These are phyloP conservation scores for Poecile atricapillus DNA, from an alignment of 2,113 vertebrate species.

Conservation along the genomic window DNA sequence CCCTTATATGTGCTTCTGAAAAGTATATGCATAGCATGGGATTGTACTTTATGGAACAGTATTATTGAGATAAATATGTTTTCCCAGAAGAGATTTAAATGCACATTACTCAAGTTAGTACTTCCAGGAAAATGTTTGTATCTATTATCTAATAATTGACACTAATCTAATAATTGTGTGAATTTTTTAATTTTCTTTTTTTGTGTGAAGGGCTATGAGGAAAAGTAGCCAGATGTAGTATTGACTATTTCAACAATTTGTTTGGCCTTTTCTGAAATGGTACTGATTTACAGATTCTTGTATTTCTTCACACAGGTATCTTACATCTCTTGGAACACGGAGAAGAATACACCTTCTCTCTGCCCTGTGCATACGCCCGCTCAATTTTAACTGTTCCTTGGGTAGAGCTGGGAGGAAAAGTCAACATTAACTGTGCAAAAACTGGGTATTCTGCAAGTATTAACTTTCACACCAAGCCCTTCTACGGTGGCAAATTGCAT, in stretches of 20 bases:
- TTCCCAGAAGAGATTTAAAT: not conserved
- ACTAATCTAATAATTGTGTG: no score
- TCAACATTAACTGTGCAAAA: conserved; percentile 89
- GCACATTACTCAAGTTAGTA: not conserved
- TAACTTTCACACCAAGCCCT: conserved; percentile 98
- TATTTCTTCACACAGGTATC: conserved; percentile 75
- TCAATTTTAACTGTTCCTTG: conserved; percentile 98
- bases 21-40: not conserved
- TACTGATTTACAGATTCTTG: not conserved
- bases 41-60: not conserved
- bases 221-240: not conserved
- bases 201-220: not conserved
- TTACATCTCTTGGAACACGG: conserved; percentile 89
- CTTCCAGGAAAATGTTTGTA: not conserved
- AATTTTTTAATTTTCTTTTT: not conserved
- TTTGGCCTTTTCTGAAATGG: not conserved
- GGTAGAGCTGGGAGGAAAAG: conserved; percentile 97
- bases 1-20: not conserved
- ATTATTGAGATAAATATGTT: not conserved
- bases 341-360: conserved; percentile 93
- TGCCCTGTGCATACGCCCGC: conserved; percentile 93
- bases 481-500: conserved; percentile 95
- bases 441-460: conserved; percentile 93
- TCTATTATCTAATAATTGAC: not conserved
- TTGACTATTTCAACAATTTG: rapidly evolving